These are phyloP conservation scores for Pyrrhura leucotis DNA, from an alignment of 2,797 vertebrate species.

Conservation along the genomic window DNA sequence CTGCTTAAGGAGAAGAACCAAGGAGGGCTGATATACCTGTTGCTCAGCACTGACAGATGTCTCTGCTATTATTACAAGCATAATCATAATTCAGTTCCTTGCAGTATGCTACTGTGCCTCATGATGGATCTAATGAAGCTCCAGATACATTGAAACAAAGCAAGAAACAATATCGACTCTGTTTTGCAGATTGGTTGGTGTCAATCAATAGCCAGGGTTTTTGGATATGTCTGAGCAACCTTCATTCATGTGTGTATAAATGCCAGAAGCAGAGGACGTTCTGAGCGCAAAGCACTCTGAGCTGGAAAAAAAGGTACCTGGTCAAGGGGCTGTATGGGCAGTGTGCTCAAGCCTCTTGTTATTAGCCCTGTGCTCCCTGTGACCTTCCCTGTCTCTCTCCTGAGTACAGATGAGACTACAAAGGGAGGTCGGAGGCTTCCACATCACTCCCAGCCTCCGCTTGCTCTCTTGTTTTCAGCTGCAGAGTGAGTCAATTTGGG, in stretches of 20 bases:
- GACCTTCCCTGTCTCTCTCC: not conserved
- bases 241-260: not conserved
- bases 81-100: not conserved
- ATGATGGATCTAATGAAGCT: not conserved
- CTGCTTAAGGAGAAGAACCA: not conserved
- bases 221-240: not conserved
- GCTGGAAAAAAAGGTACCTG: not conserved
- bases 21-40: not conserved
- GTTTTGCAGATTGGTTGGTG: not conserved
- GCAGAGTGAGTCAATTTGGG: not conserved
- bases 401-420: not conserved
- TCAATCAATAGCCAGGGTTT: not conserved
- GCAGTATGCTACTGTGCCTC: not conserved
- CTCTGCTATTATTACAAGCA: not conserved
- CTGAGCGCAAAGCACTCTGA: not conserved
- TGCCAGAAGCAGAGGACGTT: not conserved
- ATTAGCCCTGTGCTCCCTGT: not conserved
- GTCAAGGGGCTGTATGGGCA: fast-evolving
- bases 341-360: not conserved
- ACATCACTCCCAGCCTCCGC: not conserved
- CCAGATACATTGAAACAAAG: not conserved
- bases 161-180: not conserved
- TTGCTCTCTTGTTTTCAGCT: not conserved
- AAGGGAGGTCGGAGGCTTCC: not conserved
- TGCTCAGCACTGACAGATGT: constrained; percentile 14